Percentiles rank a stretch among this genome's conserved stretches.
These are phyloP conservation scores for Struthidea cinerea DNA, from an alignment of 2,113 vertebrate genomes.

Conservation along the genomic window DNA sequence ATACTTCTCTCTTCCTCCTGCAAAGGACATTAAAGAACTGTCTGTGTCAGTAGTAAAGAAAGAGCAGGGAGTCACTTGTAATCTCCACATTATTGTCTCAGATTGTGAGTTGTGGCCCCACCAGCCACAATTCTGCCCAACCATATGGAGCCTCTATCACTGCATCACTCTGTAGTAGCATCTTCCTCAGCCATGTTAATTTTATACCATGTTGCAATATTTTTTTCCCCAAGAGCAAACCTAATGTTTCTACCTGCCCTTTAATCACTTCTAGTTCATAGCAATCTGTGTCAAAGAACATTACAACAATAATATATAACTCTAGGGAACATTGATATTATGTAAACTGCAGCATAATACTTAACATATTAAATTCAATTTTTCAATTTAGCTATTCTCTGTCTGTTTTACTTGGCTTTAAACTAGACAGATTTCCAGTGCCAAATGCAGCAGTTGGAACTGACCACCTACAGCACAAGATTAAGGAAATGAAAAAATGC, in stretches of 20 bases:
- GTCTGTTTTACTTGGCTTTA: constrained; percentile 66
- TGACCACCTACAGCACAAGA: constrained; percentile 61
- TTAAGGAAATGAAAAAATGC: constrained; percentile 62
- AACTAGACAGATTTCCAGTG: constrained; percentile 37
- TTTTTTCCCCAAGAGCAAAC: neutral
- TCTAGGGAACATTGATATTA: constrained; percentile 45
- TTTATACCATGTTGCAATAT: neutral
- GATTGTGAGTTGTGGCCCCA: neutral
- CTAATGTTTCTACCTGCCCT: constrained; percentile 22
- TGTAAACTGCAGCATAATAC: constrained; percentile 53
- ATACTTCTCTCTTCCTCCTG: neutral
- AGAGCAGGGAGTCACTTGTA: neutral
- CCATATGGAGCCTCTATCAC: neutral
- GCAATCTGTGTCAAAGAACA: constrained; percentile 42
- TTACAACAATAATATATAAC: constrained; percentile 23
- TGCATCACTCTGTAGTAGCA: neutral
- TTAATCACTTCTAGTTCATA: constrained; percentile 16
- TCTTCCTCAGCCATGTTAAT: neutral
- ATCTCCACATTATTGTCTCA: neutral
- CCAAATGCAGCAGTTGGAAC: constrained; percentile 51
- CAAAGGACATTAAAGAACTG: neutral
- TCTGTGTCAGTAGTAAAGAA: neutral
- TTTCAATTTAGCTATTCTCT: constrained; percentile 57
- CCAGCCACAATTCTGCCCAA: neutral
- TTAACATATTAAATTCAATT: constrained; percentile 53